Evolutionary conservation across 2,888 invertebrate species (phyloP).

Genomic region (Plagodis dolabraria): DNA sequence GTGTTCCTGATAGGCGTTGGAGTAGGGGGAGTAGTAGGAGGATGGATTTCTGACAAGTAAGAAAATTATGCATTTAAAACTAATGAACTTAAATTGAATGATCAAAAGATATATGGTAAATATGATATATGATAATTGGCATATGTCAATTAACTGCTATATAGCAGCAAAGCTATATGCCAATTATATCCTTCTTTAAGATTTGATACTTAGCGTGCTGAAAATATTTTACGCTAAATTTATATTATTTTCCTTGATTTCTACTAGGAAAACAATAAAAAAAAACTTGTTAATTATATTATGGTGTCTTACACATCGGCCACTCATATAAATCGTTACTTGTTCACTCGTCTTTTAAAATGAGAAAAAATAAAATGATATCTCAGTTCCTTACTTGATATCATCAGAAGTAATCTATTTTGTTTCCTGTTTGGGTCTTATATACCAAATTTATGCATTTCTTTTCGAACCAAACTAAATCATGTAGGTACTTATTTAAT

Average conservation of each 20-base stretch:
- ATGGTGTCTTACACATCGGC: neutral
- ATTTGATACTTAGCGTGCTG: slow-evolving; percentile 10
- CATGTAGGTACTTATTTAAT: no score
- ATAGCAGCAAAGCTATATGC: slow-evolving; percentile 8
- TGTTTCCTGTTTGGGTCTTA: slow-evolving; percentile 13
- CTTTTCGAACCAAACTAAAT: no score
- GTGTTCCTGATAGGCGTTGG: slow-evolving; percentile 91
- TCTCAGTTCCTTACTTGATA: slow-evolving; percentile 7
- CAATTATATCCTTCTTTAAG: slow-evolving; percentile 4
- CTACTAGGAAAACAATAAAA: slow-evolving; percentile 13
- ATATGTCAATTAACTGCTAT: no score
- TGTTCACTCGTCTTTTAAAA: no score
- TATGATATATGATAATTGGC: no score
- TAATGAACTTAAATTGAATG: no score
- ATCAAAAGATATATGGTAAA: no score
- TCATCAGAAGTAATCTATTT: slow-evolving; percentile 16
- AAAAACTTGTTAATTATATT: slow-evolving; percentile 7
- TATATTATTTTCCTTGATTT: slow-evolving; percentile 10
- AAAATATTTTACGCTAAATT: neutral
- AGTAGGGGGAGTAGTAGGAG: slow-evolving; percentile 91
- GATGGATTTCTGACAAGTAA: slow-evolving; percentile 90
- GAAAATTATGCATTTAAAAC: neutral
- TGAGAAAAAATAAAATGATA: no score
- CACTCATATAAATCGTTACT: no score
- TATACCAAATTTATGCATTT: no score